Percentiles rank a stretch among this genome's conserved stretches.
phyloP scores from a whole-genome alignment of 92 coral and sea anemone species.

The Heteractis magnifica region DNA sequence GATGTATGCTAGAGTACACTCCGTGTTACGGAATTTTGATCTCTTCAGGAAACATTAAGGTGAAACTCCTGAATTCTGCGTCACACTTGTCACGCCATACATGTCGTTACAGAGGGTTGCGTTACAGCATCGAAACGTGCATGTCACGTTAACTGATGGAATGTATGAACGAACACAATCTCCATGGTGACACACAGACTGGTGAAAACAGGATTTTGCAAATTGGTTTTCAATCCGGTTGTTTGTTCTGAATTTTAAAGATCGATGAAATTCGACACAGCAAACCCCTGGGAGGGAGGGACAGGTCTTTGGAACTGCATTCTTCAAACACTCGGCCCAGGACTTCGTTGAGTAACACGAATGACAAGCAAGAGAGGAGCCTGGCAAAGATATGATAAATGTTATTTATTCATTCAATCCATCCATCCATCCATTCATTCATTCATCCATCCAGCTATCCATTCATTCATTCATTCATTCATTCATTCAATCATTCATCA shows the following conservation, averaged over 20 bases:
- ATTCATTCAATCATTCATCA: no score
- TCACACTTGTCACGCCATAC: neutral
- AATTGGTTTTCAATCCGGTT: conserved; percentile 9
- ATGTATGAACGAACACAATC: conserved; percentile 6
- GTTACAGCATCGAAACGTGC: neutral
- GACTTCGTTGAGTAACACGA: conserved; percentile 7
- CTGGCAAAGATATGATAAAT: neutral
- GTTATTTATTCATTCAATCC: neutral
- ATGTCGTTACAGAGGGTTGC: neutral
- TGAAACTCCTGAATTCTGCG: neutral
- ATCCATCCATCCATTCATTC: no score
- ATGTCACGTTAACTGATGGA: neutral
- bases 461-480: no score
- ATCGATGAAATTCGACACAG: conserved; percentile 8
- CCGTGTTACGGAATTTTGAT: neutral
- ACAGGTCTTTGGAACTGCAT: neutral
- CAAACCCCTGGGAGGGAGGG: conserved; percentile 7
- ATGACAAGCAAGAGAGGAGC: neutral
- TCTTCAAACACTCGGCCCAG: conserved; percentile 18
- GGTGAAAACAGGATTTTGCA: conserved; percentile 15
- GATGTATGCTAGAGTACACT: no score
- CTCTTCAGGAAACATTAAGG: neutral
- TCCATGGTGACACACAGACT: conserved; percentile 15
- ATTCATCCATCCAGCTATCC: no score
- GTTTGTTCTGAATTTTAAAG: neutral